Evolutionary conservation across 1,140 invertebrate species (phyloP).

Genomic region (Caenorhabditis latens): DNA sequence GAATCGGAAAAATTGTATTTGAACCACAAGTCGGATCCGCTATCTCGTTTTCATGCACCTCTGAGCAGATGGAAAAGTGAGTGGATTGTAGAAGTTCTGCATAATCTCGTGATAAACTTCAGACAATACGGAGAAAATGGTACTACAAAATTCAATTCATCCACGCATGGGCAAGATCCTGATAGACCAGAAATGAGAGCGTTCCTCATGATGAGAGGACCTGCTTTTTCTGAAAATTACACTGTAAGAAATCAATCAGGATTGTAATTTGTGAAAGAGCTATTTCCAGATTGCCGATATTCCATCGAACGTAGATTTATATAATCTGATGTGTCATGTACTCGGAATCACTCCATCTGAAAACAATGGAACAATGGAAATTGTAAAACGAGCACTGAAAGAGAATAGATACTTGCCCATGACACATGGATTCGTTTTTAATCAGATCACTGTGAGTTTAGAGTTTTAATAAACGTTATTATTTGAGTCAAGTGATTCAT

Average conservation of each 20-base stretch:
- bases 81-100: not conserved
- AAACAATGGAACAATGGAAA: constrained; percentile 57
- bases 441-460: constrained; percentile 3
- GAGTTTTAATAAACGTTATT: not conserved
- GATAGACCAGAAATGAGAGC: constrained; percentile 60
- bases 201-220: constrained; percentile 59
- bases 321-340: constrained; percentile 56
- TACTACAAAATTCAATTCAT: constrained; percentile 59
- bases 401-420: constrained; percentile 38
- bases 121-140: constrained; percentile 58
- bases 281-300: constrained; percentile 54
- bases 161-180: constrained; percentile 63
- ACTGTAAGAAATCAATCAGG: not conserved
- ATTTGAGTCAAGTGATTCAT: not conserved
- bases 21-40: constrained; percentile 60
- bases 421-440: constrained; percentile 11
- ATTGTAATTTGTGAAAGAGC: not conserved
- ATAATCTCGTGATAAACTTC: not conserved
- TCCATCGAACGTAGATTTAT: constrained; percentile 63
- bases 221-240: constrained; percentile 22
- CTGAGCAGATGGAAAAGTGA: constrained; percentile 46
- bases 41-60: constrained; percentile 57
- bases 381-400: constrained; percentile 38
- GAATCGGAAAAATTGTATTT: constrained; percentile 57
- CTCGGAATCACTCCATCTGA: constrained; percentile 52